Base-by-base conservation (phyloP, 2,888 invertebrate genomes). In the Tuta absoluta region DNA sequence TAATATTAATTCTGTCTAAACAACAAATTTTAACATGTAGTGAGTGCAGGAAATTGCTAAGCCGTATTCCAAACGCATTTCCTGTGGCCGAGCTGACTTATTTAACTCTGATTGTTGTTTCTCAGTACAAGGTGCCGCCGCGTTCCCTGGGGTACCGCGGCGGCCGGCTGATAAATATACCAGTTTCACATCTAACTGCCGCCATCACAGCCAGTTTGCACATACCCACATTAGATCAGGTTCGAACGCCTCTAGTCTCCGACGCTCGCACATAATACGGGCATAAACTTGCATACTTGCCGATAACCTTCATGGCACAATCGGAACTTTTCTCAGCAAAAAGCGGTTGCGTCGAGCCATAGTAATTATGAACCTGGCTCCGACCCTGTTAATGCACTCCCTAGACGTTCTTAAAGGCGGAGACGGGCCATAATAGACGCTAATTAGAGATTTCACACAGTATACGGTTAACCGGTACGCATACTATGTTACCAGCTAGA, bases 391-490 rank as follows among this genome's bases (percentile, higher is more conserved):
- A 37, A 59, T 56, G 60, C 63, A 56, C 53, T 53, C 56, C 33
- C 62, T 63, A 62, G 62, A 37, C 60, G 63, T 74, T 73, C 67
- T 76, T 72, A 71, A 78, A 70, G 73, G 77, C 70, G 64, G 66
- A 63, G 64, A 68, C 70, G 69, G 71, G 67, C 67, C 65, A 73
- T 79, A 77, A 78, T 75, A 68, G 70, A 71, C 70, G 70, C 71
- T 80, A 81, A 86, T 86, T 84, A 81, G 77, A 78, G 70, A 78
- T 78, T 85, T 82, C 84, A 84, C 82, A 81, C 80, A 75, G 76
- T 28, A 33, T 33, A 53, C 48, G 49, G 61, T 61, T 73, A 75
- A 77, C 73, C 74, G 72, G 72, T 69, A 67, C 69, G 68, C 62
- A 68, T 65, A 74, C 64, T 69, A 65, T 63, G 56, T 67, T 69